A percentile compares a stretch with the other conserved stretches of the same genome.
phyloP scores from a whole-genome alignment of 1,140 invertebrate genomes.

The Drosophila malerkotliana region DNA sequence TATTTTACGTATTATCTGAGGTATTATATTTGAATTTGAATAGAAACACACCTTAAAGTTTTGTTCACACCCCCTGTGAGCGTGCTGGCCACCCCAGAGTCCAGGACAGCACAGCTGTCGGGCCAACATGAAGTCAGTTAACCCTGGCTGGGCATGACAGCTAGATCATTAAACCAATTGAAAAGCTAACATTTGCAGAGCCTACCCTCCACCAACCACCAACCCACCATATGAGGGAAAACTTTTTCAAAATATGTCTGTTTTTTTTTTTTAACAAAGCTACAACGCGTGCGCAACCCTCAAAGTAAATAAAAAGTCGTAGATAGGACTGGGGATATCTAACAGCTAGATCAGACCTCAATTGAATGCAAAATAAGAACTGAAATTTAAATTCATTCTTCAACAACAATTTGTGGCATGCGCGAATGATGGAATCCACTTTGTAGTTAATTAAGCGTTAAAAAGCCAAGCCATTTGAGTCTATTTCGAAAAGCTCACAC shows the following conservation, averaged over 20 bases:
- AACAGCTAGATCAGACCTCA: slow-evolving; percentile 17
- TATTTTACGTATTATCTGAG: not conserved
- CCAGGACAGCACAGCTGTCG: slow-evolving; percentile 41
- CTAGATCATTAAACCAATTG: slow-evolving; percentile 65
- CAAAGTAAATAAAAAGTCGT: slow-evolving; percentile 5
- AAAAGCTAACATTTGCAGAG: slow-evolving; percentile 55
- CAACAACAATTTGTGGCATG: slow-evolving; percentile 46
- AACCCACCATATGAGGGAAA: slow-evolving; percentile 22
- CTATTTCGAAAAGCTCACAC: slow-evolving; percentile 19
- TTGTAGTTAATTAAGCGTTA: slow-evolving; percentile 63
- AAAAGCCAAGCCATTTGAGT: slow-evolving; percentile 55
- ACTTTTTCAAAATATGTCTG: not conserved
- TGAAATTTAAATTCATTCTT: slow-evolving; percentile 54
- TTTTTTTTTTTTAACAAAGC: not conserved
- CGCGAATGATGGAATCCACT: slow-evolving; percentile 44
- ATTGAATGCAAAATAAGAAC: slow-evolving; percentile 50
- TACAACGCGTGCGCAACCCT: slow-evolving; percentile 57
- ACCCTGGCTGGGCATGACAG: slow-evolving; percentile 16
- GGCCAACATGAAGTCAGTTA: slow-evolving; percentile 16
- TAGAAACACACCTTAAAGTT: not conserved
- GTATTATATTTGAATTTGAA: not conserved
- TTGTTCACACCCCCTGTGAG: not conserved
- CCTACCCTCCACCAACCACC: slow-evolving; percentile 38
- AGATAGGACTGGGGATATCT: slow-evolving; percentile 4
- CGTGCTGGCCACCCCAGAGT: slow-evolving; percentile 39